These are phyloP conservation scores for Telmatochromis sp. DNA, from an alignment of 2,113 vertebrate species.

Conservation along the genomic window DNA sequence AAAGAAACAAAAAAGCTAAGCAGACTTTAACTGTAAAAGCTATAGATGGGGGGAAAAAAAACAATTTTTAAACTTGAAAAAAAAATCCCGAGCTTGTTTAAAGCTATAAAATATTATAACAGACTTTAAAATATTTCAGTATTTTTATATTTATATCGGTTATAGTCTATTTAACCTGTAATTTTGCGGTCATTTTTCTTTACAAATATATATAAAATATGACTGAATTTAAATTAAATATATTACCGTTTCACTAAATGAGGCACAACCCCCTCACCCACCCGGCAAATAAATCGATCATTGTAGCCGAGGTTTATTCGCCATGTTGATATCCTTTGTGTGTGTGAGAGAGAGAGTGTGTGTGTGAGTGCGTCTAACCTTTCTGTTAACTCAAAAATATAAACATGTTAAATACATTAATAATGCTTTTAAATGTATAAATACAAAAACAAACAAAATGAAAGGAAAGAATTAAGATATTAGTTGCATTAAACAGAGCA, in stretches of 20 bases:
- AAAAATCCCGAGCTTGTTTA: neutral
- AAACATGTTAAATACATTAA: neutral
- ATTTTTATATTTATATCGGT: neutral
- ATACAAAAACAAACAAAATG: neutral
- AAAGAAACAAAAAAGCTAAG: neutral
- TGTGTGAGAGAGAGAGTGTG: neutral
- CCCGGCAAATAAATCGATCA: neutral
- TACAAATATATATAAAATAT: neutral
- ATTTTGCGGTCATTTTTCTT: neutral
- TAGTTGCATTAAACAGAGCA: neutral
- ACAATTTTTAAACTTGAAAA: neutral
- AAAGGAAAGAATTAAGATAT: neutral
- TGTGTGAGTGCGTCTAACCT: neutral
- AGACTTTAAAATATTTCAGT: neutral
- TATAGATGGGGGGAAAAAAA: neutral
- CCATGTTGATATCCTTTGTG: conserved; percentile 30
- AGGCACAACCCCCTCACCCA: neutral
- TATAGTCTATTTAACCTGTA: neutral
- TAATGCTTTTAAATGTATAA: neutral
- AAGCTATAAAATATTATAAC: neutral
- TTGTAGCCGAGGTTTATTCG: conserved; percentile 4
- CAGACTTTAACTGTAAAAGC: neutral
- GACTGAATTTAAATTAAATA: neutral
- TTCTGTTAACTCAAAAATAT: neutral
- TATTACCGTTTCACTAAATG: neutral